phyloP scores from a whole-genome alignment of 1,140 invertebrate species.

The Drusus annulatus region DNA sequence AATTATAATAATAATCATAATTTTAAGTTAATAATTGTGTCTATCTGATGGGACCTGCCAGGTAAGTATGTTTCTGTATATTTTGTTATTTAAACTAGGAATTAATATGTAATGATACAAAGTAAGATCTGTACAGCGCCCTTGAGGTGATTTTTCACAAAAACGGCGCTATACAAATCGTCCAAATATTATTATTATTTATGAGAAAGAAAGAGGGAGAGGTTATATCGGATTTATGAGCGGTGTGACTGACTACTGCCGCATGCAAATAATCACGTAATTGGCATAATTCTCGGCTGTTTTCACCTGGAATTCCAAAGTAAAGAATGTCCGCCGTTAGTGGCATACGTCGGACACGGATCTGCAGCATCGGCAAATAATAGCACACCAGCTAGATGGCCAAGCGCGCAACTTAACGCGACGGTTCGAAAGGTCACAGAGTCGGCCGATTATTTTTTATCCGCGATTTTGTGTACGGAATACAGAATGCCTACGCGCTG shows the following conservation, averaged over 20 bases:
- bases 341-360: background rate
- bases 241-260: background rate
- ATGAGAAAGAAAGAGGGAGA: background rate
- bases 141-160: too few species aligned
- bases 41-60: too few species aligned
- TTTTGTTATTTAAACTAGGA: too few species aligned
- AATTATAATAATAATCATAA: too few species aligned
- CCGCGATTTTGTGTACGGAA: constrained; percentile 4
- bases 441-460: constrained; percentile 18
- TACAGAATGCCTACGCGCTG: constrained; percentile 31
- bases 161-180: too few species aligned
- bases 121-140: too few species aligned
- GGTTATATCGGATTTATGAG: background rate
- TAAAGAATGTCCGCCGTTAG: background rate
- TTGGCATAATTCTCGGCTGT: background rate
- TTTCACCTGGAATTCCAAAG: background rate
- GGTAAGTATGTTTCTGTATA: too few species aligned
- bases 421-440: constrained; percentile 34
- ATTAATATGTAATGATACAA: too few species aligned
- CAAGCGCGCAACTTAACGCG: background rate
- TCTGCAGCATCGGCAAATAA: background rate
- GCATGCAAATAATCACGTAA: background rate
- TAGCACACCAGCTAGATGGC: background rate
- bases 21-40: too few species aligned
- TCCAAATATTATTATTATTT: too few species aligned